Base-by-base conservation (phyloP, 2,888 invertebrate species). In the Celastrina argiolus region DNA sequence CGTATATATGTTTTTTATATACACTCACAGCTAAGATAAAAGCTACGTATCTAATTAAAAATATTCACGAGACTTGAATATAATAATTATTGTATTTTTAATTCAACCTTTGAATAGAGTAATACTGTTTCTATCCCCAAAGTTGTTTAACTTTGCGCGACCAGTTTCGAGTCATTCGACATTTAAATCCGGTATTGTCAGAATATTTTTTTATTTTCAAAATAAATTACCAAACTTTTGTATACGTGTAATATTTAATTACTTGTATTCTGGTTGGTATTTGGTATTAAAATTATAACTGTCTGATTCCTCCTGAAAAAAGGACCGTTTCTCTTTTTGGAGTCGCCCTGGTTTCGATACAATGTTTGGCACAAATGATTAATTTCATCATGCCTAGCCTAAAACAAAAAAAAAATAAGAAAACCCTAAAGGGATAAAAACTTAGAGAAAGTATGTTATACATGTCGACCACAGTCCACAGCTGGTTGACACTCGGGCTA, bases 171-270 rank as follows among this genome's bases (percentile, higher is more conserved):
- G 34, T 36, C 59, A 34, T 59, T 59, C 59, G 59, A 18, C 34
- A 59, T 59, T 59, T 59, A 59, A 59, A 59, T 18, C 59, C 36
- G 31, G 34, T 34, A 59, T 31, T 36, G 31, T 59, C 12, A 51
- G 18, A 18, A 45, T 16, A 10, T 3, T 45, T 18, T 18, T 16
- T 42, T 42, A n/a, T 42, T 31, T 1, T 5, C 36, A 36, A 22
- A 5, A 4, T 51, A 26, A 26, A 45, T 10, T 45, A 18, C 31
- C 10, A 18, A 16, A 18, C 45, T 1, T 14, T 3, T 7, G 10
- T 45, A 45, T 18, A 18, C 2, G 16, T 10, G 8, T 45, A 6
- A 18, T 51, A 51, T 22, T 26, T 12, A 22, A 12, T 51, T 10
- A 51, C 22, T 42, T 42, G 42, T 42, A 41, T n/a, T 6, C 41